These are phyloP conservation scores for Limulus polyphemus DNA, from an alignment of 2,888 invertebrate species.

Conservation along the genomic window DNA sequence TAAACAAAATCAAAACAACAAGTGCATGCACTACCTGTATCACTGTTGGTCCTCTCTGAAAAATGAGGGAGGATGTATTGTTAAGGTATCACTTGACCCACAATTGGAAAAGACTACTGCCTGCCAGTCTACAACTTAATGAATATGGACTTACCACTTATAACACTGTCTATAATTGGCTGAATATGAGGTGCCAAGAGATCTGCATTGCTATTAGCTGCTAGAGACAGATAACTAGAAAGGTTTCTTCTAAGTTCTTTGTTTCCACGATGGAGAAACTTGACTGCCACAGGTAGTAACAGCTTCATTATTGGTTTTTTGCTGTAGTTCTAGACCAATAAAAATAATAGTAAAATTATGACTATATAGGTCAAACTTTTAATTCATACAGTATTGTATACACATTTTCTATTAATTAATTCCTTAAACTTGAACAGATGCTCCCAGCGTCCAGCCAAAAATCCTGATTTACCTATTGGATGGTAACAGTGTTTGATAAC, in stretches of 20 bases:
- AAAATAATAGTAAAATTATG: conserved; percentile 12
- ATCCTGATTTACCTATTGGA: too few relatives aligned
- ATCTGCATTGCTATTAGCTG: conserved; percentile 78
- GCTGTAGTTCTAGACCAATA: conserved; percentile 49
- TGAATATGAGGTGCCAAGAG: conserved; percentile 74
- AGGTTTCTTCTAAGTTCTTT: conserved; percentile 76
- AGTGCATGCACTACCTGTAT: too few relatives aligned
- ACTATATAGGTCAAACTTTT: not conserved
- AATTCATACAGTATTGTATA: not conserved
- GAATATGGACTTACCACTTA: conserved; percentile 50
- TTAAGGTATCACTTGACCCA: too few relatives aligned
- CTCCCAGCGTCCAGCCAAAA: too few relatives aligned
- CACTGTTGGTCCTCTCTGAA: too few relatives aligned
- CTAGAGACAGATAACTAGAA: conserved; percentile 80
- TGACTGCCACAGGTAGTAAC: conserved; percentile 78
- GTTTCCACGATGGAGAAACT: conserved; percentile 80
- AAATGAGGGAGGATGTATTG: too few relatives aligned
- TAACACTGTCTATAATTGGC: conserved; percentile 77
- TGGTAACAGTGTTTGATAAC: too few relatives aligned
- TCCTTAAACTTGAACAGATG: too few relatives aligned
- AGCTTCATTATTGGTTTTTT: conserved; percentile 63
- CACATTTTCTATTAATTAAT: too few relatives aligned
- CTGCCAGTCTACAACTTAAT: too few relatives aligned
- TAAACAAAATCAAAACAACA: too few relatives aligned
- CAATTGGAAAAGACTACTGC: too few relatives aligned